Percentiles rank a stretch among this genome's conserved stretches.
phyloP scores from a whole-genome alignment of 2,888 invertebrate genomes.

The Mythimna ferrago region DNA sequence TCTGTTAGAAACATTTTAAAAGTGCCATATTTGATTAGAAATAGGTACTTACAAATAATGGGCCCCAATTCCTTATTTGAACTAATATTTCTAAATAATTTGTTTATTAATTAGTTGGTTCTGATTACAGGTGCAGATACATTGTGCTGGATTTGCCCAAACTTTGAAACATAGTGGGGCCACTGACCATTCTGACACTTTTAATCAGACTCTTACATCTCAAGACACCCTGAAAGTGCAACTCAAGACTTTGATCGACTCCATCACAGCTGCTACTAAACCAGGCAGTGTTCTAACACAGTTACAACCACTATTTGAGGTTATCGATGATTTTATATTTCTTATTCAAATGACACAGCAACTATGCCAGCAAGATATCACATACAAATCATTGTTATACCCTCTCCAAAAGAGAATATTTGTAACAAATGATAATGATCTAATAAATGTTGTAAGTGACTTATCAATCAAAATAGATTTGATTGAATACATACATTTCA shows the following conservation, averaged over 20 bases:
- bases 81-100: not conserved
- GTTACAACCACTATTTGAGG: slow-evolving; percentile 77
- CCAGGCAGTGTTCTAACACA: slow-evolving; percentile 71
- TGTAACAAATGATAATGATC: slow-evolving; percentile 65
- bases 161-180: slow-evolving; percentile 43
- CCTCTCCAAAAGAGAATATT: slow-evolving; percentile 80
- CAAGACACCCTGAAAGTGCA: slow-evolving; percentile 80
- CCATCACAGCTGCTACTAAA: slow-evolving; percentile 64
- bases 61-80: not conserved
- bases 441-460: slow-evolving; percentile 74
- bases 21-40: not conserved
- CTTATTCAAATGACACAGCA: slow-evolving; percentile 74
- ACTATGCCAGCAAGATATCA: slow-evolving; percentile 77
- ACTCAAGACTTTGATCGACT: slow-evolving; percentile 71
- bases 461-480: slow-evolving; percentile 84
- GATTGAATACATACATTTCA: slow-evolving; percentile 83
- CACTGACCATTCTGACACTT: slow-evolving; percentile 57
- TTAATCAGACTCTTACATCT: slow-evolving; percentile 68
- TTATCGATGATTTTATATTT: slow-evolving; percentile 77
- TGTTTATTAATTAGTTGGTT: not conserved
- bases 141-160: slow-evolving; percentile 59
- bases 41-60: not conserved
- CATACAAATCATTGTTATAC: slow-evolving; percentile 80
- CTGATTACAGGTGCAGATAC: slow-evolving; percentile 58
- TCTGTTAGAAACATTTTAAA: not conserved